Conservation (phyloP, 2,888 invertebrate genomes). For the Heliothis peltigera region DNA sequence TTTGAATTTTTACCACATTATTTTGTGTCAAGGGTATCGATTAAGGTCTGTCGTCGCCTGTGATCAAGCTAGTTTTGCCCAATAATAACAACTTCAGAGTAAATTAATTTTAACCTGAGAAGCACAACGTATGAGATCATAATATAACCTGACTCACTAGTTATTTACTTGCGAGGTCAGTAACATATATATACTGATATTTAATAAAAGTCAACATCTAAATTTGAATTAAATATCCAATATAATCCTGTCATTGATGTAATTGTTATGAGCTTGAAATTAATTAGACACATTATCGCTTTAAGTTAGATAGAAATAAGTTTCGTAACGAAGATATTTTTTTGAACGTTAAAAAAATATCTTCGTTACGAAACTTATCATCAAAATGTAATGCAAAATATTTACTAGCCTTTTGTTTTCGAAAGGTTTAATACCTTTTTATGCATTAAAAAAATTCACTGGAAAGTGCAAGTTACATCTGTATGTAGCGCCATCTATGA, state of each 20-base stretch:
- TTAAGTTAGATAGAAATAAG: no score
- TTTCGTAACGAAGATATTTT: no score
- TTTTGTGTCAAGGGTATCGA: not conserved
- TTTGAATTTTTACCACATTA: not conserved
- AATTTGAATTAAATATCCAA: not conserved
- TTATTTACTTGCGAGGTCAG: slow-evolving; percentile 60
- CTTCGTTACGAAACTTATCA: no score
- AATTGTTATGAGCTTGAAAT: no score
- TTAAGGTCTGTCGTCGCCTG: not conserved
- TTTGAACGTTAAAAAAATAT: no score
- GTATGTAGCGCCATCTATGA: slow-evolving; percentile 46
- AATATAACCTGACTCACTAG: slow-evolving; percentile 51
- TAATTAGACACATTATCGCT: no score
- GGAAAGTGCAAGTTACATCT: no score
- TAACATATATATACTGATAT: slow-evolving; percentile 46
- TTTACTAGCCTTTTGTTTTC: no score
- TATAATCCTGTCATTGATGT: not conserved
- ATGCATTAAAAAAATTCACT: no score
- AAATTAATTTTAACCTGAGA: slow-evolving; percentile 67
- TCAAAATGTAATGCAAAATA: no score
- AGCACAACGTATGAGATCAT: slow-evolving; percentile 57
- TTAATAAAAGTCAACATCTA: slow-evolving; percentile 27
- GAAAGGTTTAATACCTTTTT: no score
- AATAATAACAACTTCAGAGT: slow-evolving; percentile 57
- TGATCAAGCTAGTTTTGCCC: slow-evolving; percentile 26